Evolutionary conservation across 1,140 invertebrate genomes (phyloP).

Genomic region (Lepidurus apus): DNA sequence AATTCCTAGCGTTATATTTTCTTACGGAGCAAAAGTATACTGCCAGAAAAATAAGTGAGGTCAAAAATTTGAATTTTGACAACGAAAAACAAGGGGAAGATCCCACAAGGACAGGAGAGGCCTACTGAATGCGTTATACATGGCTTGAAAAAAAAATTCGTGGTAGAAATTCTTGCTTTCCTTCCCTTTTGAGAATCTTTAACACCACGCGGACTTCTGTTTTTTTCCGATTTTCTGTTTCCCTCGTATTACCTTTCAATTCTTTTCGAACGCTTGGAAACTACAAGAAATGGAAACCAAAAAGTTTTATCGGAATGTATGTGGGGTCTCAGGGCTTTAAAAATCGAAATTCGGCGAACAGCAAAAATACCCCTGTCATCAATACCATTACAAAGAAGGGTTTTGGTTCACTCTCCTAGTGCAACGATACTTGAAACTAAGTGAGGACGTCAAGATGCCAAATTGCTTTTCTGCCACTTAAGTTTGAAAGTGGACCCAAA

Average conservation of each 20-base stretch:
- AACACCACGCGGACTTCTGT: too few species aligned
- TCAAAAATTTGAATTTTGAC: too few species aligned
- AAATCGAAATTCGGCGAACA: not conserved
- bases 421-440: not conserved
- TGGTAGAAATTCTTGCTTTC: too few species aligned
- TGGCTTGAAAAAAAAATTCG: too few species aligned
- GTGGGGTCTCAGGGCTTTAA: not conserved
- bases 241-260: not conserved
- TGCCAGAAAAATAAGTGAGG: too few species aligned
- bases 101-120: too few species aligned
- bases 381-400: not conserved
- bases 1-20: not conserved
- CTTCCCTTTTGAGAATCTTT: too few species aligned
- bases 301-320: not conserved
- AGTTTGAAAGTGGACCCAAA: not conserved
- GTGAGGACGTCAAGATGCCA: constrained; percentile 2
- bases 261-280: not conserved
- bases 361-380: not conserved
- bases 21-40: not conserved
- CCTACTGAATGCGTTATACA: too few species aligned
- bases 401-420: not conserved
- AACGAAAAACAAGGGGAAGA: too few species aligned
- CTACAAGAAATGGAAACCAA: not conserved
- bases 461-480: constrained; percentile 15
- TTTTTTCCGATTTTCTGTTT: too few species aligned